Evolutionary conservation across 2,797 vertebrate species (phyloP).

Genomic region (Luscinia luscinia): DNA sequence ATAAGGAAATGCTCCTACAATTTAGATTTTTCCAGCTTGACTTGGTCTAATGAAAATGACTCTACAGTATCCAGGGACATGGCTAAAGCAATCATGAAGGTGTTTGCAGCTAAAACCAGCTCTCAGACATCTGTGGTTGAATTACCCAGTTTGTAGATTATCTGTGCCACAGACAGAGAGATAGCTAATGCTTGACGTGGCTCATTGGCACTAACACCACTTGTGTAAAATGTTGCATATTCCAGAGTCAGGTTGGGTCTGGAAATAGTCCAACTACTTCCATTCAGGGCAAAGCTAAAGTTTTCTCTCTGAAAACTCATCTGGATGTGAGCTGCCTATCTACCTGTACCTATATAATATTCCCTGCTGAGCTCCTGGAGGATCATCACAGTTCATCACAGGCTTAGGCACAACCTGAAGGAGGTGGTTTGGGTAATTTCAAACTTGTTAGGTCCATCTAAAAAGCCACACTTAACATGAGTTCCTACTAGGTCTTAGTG

Average conservation of each 20-base stretch:
- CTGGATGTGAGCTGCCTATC: not conserved
- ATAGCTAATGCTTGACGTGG: not conserved
- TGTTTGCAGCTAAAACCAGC: not conserved
- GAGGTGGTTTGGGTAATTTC: not conserved
- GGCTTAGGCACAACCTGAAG: not conserved
- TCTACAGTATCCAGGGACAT: not conserved
- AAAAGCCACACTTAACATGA: not conserved
- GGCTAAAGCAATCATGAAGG: not conserved
- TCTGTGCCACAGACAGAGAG: constrained; percentile 6
- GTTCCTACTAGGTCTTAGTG: not conserved
- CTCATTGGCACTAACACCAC: not conserved
- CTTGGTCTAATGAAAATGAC: not conserved
- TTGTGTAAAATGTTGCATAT: not conserved
- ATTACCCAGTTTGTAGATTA: constrained; percentile 13
- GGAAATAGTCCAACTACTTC: not conserved
- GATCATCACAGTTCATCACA: not conserved
- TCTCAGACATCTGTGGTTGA: not conserved
- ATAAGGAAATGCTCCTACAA: constrained; percentile 1
- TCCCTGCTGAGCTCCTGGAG: not conserved
- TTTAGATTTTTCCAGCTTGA: constrained; percentile 18
- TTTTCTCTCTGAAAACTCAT: not conserved
- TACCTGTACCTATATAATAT: not conserved
- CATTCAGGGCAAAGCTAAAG: not conserved
- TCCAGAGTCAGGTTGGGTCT: not conserved
- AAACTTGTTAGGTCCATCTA: not conserved